Evolutionary conservation across 2,797 vertebrate species (phyloP).

Genomic region (Leptodactylus fallax): DNA sequence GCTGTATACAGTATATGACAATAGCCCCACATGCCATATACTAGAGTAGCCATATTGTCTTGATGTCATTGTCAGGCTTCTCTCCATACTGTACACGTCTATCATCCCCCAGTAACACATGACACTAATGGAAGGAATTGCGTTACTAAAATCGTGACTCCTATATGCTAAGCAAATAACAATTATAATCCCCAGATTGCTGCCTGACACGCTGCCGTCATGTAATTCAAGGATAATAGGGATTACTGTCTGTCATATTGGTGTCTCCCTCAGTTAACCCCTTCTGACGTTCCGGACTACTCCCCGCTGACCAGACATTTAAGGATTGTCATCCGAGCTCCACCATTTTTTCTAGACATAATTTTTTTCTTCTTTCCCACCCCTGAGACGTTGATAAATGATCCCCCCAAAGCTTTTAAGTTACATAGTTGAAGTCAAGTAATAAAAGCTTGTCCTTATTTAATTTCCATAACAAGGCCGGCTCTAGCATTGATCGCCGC

Average conservation of each 20-base stretch:
- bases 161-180: background rate
- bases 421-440: conserved; percentile 41
- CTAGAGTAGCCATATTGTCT: background rate
- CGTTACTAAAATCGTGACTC: background rate
- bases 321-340: background rate
- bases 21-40: background rate
- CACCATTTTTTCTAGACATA: background rate
- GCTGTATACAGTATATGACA: too few species aligned
- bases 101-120: too few species aligned
- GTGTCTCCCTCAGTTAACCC: background rate
- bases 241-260: background rate
- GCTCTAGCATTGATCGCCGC: conserved; percentile 46
- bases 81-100: too few species aligned
- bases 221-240: background rate
- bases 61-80: too few species aligned
- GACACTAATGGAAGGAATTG: background rate
- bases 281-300: background rate
- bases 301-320: background rate
- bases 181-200: background rate
- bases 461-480: conserved; percentile 54
- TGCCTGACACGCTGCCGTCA: background rate
- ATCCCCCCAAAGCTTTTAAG: conserved; percentile 42
- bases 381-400: conserved; percentile 38
- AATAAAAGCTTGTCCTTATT: conserved; percentile 57
- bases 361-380: conserved; percentile 1